A percentile compares a stretch with the other conserved stretches of the same genome.
phyloP scores from a whole-genome alignment of 2,888 invertebrate species.

The Macrosoma leucophasiata region DNA sequence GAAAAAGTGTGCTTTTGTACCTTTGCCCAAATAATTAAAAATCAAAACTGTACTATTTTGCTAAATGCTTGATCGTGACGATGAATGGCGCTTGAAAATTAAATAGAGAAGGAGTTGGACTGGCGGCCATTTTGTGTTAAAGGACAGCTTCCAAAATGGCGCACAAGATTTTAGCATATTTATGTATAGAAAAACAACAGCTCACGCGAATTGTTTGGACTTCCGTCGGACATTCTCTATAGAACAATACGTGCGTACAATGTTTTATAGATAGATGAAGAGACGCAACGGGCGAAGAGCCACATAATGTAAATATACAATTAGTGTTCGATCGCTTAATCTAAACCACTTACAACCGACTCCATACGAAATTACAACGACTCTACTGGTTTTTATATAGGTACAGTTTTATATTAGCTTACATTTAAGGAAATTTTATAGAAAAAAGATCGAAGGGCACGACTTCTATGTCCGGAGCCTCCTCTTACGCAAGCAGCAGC shows the following conservation, averaged over 20 bases:
- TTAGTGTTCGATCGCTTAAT: slow-evolving; percentile 34
- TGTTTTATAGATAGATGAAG: too few species aligned
- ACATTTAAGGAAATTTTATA: slow-evolving; percentile 45
- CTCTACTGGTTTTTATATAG: slow-evolving; percentile 59
- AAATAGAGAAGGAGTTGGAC: too few species aligned
- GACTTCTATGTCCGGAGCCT: slow-evolving; percentile 33
- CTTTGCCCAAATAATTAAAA: too few species aligned
- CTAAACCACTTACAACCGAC: slow-evolving; percentile 39
- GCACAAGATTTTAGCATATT: too few species aligned
- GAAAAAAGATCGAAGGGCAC: slow-evolving; percentile 44
- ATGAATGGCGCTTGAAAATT: too few species aligned
- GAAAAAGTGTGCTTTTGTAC: too few species aligned
- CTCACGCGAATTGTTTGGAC: too few species aligned
- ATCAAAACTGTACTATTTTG: too few species aligned
- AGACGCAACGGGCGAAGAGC: slow-evolving; percentile 37
- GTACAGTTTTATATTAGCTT: slow-evolving; percentile 46
- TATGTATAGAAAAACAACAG: too few species aligned
- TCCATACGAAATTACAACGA: slow-evolving; percentile 64
- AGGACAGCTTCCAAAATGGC: too few species aligned
- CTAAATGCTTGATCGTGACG: too few species aligned
- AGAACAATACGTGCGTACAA: slow-evolving; percentile 34
- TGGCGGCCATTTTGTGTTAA: too few species aligned
- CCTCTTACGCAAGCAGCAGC: slow-evolving; percentile 58
- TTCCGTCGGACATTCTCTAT: slow-evolving; percentile 45
- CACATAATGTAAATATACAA: slow-evolving; percentile 53